Conservation (phyloP, 1,140 invertebrate genomes). For the Trichonephila clavata region DNA sequence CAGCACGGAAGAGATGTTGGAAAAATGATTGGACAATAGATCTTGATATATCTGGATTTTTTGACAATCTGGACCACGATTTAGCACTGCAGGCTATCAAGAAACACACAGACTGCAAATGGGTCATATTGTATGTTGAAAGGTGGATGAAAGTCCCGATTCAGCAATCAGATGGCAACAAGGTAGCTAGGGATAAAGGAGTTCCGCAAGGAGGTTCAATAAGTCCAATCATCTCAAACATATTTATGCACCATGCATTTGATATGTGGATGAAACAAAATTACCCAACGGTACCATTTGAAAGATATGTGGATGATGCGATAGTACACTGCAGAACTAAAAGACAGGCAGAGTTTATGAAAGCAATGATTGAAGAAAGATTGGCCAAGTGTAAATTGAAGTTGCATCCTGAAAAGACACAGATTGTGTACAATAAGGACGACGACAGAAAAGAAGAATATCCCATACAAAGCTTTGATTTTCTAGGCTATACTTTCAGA, state of each 20-base stretch:
- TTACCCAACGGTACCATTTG: constrained; percentile 49
- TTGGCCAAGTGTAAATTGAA: too few relatives aligned
- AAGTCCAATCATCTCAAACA: constrained; percentile 51
- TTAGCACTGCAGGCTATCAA: constrained; percentile 48
- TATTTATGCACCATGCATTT: constrained; percentile 62
- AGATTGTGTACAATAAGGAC: too few relatives aligned
- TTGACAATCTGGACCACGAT: constrained; percentile 62
- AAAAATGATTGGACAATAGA: constrained; percentile 30
- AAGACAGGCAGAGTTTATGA: constrained; percentile 43
- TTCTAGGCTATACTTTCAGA: too few relatives aligned
- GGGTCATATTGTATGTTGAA: constrained; percentile 57
- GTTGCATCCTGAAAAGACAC: too few relatives aligned
- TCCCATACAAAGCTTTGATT: too few relatives aligned
- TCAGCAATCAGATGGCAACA: constrained; percentile 27
- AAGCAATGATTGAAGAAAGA: constrained; percentile 34
- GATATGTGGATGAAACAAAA: constrained; percentile 53
- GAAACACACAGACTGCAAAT: constrained; percentile 64
- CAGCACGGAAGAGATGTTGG: constrained; percentile 28
- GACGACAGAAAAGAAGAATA: too few relatives aligned
- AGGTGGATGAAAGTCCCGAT: too few relatives aligned
- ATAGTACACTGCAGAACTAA: constrained; percentile 50
- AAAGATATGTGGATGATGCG: constrained; percentile 59
- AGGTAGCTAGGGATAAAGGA: constrained; percentile 53
- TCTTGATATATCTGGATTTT: constrained; percentile 7
- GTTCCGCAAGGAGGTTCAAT: constrained; percentile 60